Base-by-base conservation (phyloP, 2,888 invertebrate genomes). In the Cheiracanthium punctorium region DNA sequence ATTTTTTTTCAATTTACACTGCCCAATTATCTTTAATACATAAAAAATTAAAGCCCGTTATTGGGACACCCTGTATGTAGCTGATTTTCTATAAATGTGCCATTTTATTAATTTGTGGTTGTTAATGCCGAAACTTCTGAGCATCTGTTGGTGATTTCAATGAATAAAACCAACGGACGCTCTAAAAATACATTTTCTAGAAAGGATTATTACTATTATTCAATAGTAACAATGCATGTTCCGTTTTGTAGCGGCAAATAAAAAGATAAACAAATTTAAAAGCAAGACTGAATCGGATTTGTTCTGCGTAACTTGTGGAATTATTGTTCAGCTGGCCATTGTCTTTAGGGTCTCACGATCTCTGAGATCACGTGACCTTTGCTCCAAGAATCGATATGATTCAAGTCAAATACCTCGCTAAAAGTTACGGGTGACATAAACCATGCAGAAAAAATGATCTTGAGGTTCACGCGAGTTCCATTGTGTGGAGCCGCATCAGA, bases 261-360 rank as follows among this genome's bases (percentile, higher is more conserved):
- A 64, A 64, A 32, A 32, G 43, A 37, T 37, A 43, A 67, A 37
- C n/a, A 43, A 30, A 43, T n/a, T 28, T 41, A 30, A 67, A 80
- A 37, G n/a, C 24, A 20, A 67, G 73, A 77, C 41, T 69, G 52
- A 72, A 80, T 67, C 73, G 29, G 33, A 85, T 79, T 79, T 73
- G 79, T 30, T 67, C 69, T 33, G 74, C 69, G 84, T 79, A 79
- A 79, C 79, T 74, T n/a, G 73, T 30, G 30, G 70, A 79, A 73
- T 79, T 73, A 74, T 85, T 75, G 84, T 84, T 77, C 84, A 52
- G 14, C 33, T 12, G 24, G 20, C 48, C 72, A 84, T 84, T 85
- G 79, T 85, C 79, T 70, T 74, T 33, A 17, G 28, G 48, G 70
- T 85, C 84, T 80, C 84, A 85, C 84, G 84, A 85, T 58, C 79